These are phyloP conservation scores for Triplophysa siluroides DNA, from an alignment of 2,113 vertebrate species.

Conservation along the genomic window DNA sequence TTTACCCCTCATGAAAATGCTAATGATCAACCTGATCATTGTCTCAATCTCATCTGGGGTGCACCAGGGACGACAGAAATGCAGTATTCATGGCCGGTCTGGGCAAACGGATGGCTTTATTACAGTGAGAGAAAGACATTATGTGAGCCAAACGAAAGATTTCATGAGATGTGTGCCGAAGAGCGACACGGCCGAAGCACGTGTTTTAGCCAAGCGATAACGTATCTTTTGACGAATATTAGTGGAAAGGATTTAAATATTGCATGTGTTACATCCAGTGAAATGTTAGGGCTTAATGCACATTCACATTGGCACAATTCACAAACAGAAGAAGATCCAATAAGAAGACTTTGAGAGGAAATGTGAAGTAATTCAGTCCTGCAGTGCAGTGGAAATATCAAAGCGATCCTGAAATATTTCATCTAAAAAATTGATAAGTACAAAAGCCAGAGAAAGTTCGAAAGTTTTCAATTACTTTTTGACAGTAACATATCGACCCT, in stretches of 20 bases:
- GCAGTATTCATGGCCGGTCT: constrained; percentile 43
- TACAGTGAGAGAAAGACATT: constrained; percentile 33
- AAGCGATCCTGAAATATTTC: constrained; percentile 25
- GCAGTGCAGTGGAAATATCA: neutral
- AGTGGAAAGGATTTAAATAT: constrained; percentile 16
- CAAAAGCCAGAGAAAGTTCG: constrained; percentile 19
- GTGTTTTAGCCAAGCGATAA: constrained; percentile 17
- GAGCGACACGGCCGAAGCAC: constrained; percentile 18
- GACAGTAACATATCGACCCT: constrained; percentile 10
- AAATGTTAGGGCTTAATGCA: neutral
- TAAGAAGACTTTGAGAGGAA: neutral
- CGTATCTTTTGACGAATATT: neutral
- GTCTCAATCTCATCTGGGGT: constrained; percentile 42
- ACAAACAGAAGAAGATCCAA: constrained; percentile 1
- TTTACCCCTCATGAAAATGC: constrained; percentile 48
- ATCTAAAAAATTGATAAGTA: constrained; percentile 31
- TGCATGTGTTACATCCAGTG: constrained; percentile 24
- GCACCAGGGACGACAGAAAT: constrained; percentile 44
- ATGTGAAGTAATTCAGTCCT: too few relatives aligned
- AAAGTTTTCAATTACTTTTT: constrained; percentile 28
- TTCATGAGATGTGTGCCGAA: constrained; percentile 15
- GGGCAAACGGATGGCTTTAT: constrained; percentile 38
- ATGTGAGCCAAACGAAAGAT: constrained; percentile 20
- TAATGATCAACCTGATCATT: constrained; percentile 52
- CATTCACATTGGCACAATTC: neutral